Conservation (phyloP, 1,140 invertebrate species). For the Temnothorax longispinosus region DNA sequence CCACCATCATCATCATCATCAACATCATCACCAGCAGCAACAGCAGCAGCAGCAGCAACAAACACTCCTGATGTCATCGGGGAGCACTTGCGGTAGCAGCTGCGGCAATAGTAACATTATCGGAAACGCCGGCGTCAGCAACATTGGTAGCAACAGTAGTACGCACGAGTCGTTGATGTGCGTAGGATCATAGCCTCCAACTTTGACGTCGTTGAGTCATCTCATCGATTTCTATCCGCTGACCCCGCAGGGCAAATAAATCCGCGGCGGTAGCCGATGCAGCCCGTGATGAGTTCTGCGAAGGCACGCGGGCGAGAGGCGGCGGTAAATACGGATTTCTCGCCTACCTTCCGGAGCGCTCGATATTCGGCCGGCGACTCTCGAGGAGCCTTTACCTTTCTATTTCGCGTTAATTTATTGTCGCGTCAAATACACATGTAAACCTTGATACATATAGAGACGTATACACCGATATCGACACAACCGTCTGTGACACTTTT, state of each 20-base stretch:
- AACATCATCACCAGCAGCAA: constrained; percentile 61
- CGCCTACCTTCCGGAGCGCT: constrained; percentile 50
- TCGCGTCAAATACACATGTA: constrained; percentile 80
- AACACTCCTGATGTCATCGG: constrained; percentile 60
- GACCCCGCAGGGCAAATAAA: constrained; percentile 69
- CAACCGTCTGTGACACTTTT: constrained; percentile 67
- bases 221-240: constrained; percentile 84
- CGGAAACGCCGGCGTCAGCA: constrained; percentile 64
- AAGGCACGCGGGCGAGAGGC: constrained; percentile 34
- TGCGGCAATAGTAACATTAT: constrained; percentile 67
- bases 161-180: constrained; percentile 85
- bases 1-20: constrained; percentile 64
- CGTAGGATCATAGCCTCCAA: constrained; percentile 85
- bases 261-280: constrained; percentile 9
- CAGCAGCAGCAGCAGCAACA: constrained; percentile 47
- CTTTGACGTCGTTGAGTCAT: constrained; percentile 83
- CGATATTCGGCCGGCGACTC: constrained; percentile 61
- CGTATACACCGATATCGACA: constrained; percentile 56
- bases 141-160: constrained; percentile 76
- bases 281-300: background rate
- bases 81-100: constrained; percentile 56
- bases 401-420: constrained; percentile 74
- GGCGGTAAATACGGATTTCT: background rate
- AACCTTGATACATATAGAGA: background rate
- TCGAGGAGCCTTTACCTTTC: constrained; percentile 62